These are phyloP conservation scores for Psophia crepitans DNA, from an alignment of 2,113 vertebrate species.

Conservation along the genomic window DNA sequence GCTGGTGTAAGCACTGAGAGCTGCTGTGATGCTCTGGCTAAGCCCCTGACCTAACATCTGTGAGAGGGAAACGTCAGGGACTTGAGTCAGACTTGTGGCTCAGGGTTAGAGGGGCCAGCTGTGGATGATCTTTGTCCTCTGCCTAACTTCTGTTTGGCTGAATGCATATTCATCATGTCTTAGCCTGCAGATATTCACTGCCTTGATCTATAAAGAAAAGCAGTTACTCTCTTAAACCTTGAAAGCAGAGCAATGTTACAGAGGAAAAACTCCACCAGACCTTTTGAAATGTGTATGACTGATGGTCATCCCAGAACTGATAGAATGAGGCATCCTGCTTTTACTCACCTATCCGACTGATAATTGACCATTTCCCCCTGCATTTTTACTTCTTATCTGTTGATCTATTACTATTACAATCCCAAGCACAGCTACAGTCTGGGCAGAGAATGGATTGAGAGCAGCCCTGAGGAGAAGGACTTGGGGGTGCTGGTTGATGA, in stretches of 20 bases:
- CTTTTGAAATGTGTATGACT: background rate
- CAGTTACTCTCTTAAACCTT: background rate
- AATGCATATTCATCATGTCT: background rate
- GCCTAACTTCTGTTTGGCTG: background rate
- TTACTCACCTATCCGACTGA: background rate
- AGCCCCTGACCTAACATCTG: background rate
- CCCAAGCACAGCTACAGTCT: too few species aligned
- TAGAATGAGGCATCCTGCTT: background rate
- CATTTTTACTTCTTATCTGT: background rate
- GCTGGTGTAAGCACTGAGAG: background rate
- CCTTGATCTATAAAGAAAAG: background rate
- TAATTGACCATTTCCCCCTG: background rate
- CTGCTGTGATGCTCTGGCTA: background rate
- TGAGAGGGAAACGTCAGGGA: background rate
- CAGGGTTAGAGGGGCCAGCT: background rate
- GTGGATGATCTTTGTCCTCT: background rate
- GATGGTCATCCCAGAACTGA: background rate
- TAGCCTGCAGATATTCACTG: background rate
- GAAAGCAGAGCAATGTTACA: background rate
- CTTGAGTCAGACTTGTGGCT: background rate
- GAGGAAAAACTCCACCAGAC: background rate
- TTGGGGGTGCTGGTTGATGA: too few species aligned
- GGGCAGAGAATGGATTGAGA: too few species aligned
- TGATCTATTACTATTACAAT: background rate
- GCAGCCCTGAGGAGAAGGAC: too few species aligned